These are phyloP conservation scores for Yponomeuta evonymella DNA, from an alignment of 2,888 invertebrate species.

Conservation along the genomic window DNA sequence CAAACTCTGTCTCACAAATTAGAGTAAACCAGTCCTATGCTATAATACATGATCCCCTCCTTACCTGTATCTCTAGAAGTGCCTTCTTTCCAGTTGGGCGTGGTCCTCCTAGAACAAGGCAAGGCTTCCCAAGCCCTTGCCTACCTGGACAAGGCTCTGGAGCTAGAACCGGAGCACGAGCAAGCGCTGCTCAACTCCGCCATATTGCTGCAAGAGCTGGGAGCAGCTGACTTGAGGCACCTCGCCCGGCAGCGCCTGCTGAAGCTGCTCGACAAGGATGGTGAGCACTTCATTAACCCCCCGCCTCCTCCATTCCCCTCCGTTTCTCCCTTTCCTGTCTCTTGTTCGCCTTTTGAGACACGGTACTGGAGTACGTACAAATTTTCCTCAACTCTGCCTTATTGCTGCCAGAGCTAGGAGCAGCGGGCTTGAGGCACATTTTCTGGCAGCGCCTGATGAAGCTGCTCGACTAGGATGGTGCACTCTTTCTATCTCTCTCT, in stretches of 20 bases:
- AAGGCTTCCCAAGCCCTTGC: conserved; percentile 93
- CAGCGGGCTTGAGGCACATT: conserved; percentile 85
- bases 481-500: background rate
- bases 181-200: conserved; percentile 97
- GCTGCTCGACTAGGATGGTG: conserved; percentile 83
- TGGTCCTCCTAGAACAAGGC: conserved; percentile 94
- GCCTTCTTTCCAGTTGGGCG: conserved; percentile 82
- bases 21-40: too few relatives aligned
- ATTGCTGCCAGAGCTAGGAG: conserved; percentile 91
- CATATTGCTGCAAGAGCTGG: conserved; percentile 93
- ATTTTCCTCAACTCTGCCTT: conserved; percentile 96
- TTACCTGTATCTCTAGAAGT: background rate
- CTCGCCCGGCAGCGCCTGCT: conserved; percentile 87
- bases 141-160: conserved; percentile 94
- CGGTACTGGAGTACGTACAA: conserved; percentile 75
- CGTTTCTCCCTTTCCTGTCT: too few relatives aligned
- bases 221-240: conserved; percentile 85
- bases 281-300: conserved; percentile 40
- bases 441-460: conserved; percentile 88
- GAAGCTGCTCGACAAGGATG: conserved; percentile 85
- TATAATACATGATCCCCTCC: too few relatives aligned
- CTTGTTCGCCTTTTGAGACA: too few relatives aligned
- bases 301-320: too few relatives aligned
- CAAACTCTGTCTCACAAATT: too few relatives aligned
- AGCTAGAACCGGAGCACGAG: conserved; percentile 95